Conservation (phyloP, 1,140 invertebrate species). For the Solenopsis fugax region DNA sequence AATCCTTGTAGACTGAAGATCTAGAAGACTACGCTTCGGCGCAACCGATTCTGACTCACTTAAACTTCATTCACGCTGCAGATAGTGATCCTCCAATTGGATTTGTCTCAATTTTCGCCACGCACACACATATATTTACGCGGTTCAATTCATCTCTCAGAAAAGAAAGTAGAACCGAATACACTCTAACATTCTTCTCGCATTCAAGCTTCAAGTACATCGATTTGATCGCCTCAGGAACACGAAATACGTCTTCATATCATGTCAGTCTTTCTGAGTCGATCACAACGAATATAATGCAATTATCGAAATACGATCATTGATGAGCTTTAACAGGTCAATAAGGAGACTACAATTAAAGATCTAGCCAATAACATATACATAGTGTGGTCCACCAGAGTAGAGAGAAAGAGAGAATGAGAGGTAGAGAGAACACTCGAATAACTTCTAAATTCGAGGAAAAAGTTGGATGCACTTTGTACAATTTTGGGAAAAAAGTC, state of each 20-base stretch:
- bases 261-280: neutral
- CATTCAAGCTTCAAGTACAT: neutral
- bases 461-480: conserved; percentile 2
- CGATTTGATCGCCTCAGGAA: neutral
- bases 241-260: neutral
- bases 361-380: neutral
- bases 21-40: neutral
- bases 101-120: neutral
- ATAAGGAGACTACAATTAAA: neutral
- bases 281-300: neutral
- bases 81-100: neutral
- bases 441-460: neutral
- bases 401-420: conserved; percentile 13
- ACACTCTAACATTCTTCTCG: neutral
- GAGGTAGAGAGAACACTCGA: neutral
- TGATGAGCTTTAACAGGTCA: conserved; percentile 10
- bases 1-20: neutral
- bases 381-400: neutral
- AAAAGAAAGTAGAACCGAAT: neutral
- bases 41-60: neutral
- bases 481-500: neutral
- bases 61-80: neutral
- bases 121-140: neutral
- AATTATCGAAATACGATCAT: conserved; percentile 17
- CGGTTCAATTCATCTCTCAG: neutral